Conservation (phyloP, 1,140 invertebrate species). For the Scylla paramamosain region DNA sequence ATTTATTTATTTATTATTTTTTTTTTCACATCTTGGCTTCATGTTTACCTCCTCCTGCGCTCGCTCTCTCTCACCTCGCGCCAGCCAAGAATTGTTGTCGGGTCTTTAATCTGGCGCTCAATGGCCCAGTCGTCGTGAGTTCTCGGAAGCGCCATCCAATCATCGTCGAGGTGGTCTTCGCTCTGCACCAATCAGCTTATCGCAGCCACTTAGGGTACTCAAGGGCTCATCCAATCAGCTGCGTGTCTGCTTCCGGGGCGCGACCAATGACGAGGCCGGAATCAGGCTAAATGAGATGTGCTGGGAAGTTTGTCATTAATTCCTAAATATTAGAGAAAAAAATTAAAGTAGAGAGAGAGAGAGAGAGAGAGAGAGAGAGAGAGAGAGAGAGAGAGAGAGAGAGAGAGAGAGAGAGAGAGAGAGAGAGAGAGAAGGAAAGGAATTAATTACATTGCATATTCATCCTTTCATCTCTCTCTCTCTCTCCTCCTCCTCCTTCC, state of each 20-base stretch:
- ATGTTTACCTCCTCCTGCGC: neutral
- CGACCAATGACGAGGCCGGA: neutral
- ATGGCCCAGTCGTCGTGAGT: neutral
- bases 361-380: constrained; percentile 4
- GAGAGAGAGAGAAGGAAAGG: constrained; percentile 22
- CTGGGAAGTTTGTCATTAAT: neutral
- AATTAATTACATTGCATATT: neutral
- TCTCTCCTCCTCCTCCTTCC: neutral
- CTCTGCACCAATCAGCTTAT: neutral
- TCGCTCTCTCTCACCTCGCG: neutral
- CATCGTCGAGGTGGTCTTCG: neutral
- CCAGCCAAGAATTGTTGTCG: no score
- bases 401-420: constrained; percentile 31
- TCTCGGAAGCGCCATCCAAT: neutral
- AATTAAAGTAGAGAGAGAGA: neutral
- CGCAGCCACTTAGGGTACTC: neutral
- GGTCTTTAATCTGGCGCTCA: neutral
- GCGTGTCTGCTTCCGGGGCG: neutral
- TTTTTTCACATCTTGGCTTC: no score
- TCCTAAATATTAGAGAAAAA: no score
- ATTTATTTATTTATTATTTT: no score
- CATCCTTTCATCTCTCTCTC: constrained; percentile 6
- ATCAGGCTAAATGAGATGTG: neutral
- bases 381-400: constrained; percentile 29
- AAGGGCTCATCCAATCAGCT: neutral